A percentile compares a stretch with the other conserved stretches of the same genome.
phyloP scores from a whole-genome alignment of 2,888 invertebrate species.

The Onthophagus sagittarius region DNA sequence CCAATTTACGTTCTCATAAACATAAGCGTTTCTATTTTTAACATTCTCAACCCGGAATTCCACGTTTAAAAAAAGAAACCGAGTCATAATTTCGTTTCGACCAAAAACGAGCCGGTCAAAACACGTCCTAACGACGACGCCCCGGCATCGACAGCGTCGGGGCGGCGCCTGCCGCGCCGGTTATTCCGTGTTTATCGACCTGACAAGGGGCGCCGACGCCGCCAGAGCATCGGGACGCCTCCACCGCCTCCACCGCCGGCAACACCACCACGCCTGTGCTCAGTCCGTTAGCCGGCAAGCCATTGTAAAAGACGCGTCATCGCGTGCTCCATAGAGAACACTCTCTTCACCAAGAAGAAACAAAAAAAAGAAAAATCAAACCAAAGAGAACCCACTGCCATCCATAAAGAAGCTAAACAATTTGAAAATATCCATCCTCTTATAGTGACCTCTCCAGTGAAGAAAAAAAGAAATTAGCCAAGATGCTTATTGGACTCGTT shows the following conservation, averaged over 20 bases:
- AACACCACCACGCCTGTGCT: slow-evolving; percentile 45
- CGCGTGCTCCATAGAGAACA: not conserved
- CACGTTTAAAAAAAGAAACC: too few relatives aligned
- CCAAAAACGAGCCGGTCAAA: not conserved
- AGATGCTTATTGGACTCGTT: slow-evolving; percentile 85
- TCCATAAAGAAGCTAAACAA: slow-evolving; percentile 1
- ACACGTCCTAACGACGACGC: not conserved
- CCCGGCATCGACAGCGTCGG: not conserved
- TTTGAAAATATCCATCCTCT: not conserved
- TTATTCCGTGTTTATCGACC: slow-evolving; percentile 3
- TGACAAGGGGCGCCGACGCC: not conserved
- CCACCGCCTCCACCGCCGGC: not conserved
- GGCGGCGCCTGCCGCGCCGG: not conserved
- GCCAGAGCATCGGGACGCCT: not conserved
- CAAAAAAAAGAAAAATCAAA: not conserved
- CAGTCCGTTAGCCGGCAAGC: slow-evolving; percentile 28
- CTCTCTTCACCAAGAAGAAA: not conserved
- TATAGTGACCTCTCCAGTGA: slow-evolving; percentile 11
- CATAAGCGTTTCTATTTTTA: too few relatives aligned
- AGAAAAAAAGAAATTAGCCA: slow-evolving; percentile 32
- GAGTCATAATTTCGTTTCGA: too few relatives aligned
- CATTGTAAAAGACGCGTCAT: not conserved
- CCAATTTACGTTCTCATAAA: too few relatives aligned
- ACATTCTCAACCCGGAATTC: too few relatives aligned
- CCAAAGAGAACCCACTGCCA: slow-evolving; percentile 14